These are phyloP conservation scores for Crotalus horridus DNA, from an alignment of 2,113 vertebrate genomes.

Conservation along the genomic window DNA sequence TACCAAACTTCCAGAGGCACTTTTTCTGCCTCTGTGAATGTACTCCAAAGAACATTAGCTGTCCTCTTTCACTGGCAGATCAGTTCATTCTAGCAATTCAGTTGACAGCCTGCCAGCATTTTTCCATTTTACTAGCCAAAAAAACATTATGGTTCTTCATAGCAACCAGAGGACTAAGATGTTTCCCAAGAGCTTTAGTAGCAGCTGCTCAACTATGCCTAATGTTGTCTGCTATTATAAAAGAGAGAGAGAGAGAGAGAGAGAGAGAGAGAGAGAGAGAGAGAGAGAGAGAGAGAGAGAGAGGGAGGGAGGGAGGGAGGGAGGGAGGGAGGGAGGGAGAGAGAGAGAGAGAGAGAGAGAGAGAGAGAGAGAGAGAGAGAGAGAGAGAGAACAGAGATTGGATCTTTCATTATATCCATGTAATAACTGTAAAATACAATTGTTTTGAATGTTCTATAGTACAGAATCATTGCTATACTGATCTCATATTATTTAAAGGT, in stretches of 20 bases:
- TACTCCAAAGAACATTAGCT: conserved; percentile 1
- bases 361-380: too few species aligned
- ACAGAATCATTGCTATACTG: not conserved
- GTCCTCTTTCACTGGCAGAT: not conserved
- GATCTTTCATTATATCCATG: not conserved
- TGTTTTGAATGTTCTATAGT: not conserved
- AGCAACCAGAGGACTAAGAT: conserved; percentile 18
- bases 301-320: too few species aligned
- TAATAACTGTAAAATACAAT: not conserved
- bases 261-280: too few species aligned
- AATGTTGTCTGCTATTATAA: conserved; percentile 15
- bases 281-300: too few species aligned
- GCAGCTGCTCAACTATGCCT: conserved; percentile 17
- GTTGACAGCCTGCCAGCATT: conserved; percentile 9
- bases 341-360: too few species aligned
- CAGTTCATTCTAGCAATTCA: conserved; percentile 8
- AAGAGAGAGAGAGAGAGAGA: not conserved
- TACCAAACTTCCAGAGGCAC: not conserved
- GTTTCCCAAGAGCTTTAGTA: conserved; percentile 15
- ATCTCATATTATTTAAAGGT: not conserved
- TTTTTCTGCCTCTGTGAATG: not conserved
- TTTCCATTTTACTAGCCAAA: conserved; percentile 29
- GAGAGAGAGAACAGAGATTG: too few species aligned
- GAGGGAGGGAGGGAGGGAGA: too few species aligned
- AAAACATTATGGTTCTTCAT: conserved; percentile 24